Evolutionary conservation across 2,888 invertebrate species (phyloP).

Genomic region (Phlogophora meticulosa): DNA sequence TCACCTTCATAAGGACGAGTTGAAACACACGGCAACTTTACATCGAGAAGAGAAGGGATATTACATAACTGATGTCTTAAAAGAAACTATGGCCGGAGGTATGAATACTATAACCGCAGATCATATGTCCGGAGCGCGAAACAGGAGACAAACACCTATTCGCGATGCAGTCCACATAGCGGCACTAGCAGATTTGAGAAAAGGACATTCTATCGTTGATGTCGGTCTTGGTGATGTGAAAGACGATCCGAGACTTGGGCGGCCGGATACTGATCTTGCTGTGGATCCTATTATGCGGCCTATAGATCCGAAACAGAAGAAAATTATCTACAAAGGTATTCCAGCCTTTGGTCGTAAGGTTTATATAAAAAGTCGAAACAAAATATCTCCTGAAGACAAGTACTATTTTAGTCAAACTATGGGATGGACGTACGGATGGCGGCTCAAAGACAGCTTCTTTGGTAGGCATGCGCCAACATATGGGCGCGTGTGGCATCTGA

Average conservation of each 20-base stretch:
- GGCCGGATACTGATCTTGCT: conserved; percentile 49
- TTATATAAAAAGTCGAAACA: conserved; percentile 71
- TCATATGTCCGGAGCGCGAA: conserved; percentile 60
- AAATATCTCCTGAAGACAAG: conserved; percentile 72
- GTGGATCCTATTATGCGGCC: conserved; percentile 43
- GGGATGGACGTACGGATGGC: conserved; percentile 76
- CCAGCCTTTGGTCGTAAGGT: conserved; percentile 72
- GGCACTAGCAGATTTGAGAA: conserved; percentile 64
- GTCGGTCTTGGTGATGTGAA: conserved; percentile 74
- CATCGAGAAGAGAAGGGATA: conserved; percentile 70
- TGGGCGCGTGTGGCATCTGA: conserved; percentile 71
- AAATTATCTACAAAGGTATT: conserved; percentile 72
- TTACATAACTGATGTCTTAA: conserved; percentile 68
- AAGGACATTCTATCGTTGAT: conserved; percentile 73
- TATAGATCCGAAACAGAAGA: conserved; percentile 65
- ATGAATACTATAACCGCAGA: conserved; percentile 71
- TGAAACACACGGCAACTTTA: conserved; percentile 71
- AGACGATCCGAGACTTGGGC: conserved; percentile 72
- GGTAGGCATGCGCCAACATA: conserved; percentile 54
- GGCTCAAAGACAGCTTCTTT: conserved; percentile 73
- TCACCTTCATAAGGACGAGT: conserved; percentile 61
- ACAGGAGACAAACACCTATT: conserved; percentile 65
- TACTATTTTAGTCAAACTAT: conserved; percentile 72
- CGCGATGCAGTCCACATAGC: conserved; percentile 68
- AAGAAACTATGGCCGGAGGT: conserved; percentile 66